These are phyloP conservation scores for Steinernema scapterisci DNA, from an alignment of 2,888 invertebrate species.

Conservation along the genomic window DNA sequence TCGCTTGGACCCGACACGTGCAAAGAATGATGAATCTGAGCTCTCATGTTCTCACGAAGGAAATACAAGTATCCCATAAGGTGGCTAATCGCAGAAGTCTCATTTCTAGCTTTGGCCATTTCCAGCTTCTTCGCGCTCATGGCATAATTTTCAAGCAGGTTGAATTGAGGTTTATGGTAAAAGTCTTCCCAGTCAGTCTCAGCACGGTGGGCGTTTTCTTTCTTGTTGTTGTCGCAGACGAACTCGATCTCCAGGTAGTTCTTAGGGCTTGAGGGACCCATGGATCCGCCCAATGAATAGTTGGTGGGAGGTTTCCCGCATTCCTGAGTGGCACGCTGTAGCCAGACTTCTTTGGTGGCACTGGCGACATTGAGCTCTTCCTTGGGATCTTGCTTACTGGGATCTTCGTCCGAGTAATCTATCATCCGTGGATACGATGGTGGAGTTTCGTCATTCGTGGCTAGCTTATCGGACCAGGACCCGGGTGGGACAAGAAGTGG, in stretches of 20 bases:
- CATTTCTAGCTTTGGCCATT: neutral
- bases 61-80: too few species aligned
- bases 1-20: too few species aligned
- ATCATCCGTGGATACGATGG: too few species aligned
- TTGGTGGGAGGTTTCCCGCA: neutral
- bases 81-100: too few species aligned
- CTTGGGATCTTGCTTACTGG: too few species aligned
- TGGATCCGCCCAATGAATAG: neutral
- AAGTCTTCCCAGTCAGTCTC: neutral
- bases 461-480: conserved; percentile 1
- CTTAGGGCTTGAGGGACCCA: neutral
- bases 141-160: neutral
- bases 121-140: neutral
- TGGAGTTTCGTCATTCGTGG: too few species aligned
- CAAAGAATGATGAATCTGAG: too few species aligned
- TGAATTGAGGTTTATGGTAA: neutral
- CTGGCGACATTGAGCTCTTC: too few species aligned
- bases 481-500: neutral
- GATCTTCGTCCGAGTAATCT: too few species aligned
- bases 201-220: neutral
- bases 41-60: too few species aligned
- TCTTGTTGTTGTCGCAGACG: neutral
- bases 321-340: neutral
- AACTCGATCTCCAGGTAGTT: neutral
- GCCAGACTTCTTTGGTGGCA: too few species aligned